phyloP scores from a whole-genome alignment of 1,140 invertebrate species.

The Drosophila parabipectinata region DNA sequence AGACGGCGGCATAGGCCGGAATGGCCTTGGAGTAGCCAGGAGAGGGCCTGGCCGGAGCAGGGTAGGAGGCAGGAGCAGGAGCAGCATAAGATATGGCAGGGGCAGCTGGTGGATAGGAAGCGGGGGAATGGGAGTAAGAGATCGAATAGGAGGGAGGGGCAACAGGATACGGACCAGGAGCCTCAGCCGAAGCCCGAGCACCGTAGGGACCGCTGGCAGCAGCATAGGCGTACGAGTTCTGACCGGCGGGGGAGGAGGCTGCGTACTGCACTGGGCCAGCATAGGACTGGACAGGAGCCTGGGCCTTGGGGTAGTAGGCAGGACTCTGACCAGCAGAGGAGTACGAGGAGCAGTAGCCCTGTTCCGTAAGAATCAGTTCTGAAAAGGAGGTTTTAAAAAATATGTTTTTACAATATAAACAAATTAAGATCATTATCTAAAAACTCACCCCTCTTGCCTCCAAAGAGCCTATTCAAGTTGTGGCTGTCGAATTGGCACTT shows the following conservation, averaged over 20 bases:
- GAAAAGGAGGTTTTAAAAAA: not conserved
- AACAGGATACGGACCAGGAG: conserved; percentile 39
- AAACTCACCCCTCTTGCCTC: conserved; percentile 22
- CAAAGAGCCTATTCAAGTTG: conserved; percentile 31
- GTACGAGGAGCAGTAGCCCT: conserved; percentile 19
- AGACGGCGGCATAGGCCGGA: conserved; percentile 13
- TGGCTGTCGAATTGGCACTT: conserved; percentile 35
- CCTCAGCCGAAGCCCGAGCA: conserved; percentile 52
- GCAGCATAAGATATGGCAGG: not conserved
- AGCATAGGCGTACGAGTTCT: conserved; percentile 55
- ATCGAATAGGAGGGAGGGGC: conserved; percentile 4
- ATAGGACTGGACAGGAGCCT: not conserved
- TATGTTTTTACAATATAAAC: not conserved
- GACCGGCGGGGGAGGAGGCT: not conserved
- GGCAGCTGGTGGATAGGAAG: not conserved
- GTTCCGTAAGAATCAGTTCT: conserved; percentile 28
- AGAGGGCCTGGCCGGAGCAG: conserved; percentile 4
- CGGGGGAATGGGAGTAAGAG: conserved; percentile 13
- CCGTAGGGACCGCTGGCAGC: conserved; percentile 53
- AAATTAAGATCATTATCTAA: not conserved
- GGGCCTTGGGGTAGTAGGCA: conserved; percentile 4
- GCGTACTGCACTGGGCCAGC: not conserved
- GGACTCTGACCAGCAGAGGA: not conserved
- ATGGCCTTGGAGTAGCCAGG: conserved; percentile 6
- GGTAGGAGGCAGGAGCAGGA: not conserved